phyloP scores from a whole-genome alignment of 2,113 vertebrate genomes.

The Desmodus rotundus region DNA sequence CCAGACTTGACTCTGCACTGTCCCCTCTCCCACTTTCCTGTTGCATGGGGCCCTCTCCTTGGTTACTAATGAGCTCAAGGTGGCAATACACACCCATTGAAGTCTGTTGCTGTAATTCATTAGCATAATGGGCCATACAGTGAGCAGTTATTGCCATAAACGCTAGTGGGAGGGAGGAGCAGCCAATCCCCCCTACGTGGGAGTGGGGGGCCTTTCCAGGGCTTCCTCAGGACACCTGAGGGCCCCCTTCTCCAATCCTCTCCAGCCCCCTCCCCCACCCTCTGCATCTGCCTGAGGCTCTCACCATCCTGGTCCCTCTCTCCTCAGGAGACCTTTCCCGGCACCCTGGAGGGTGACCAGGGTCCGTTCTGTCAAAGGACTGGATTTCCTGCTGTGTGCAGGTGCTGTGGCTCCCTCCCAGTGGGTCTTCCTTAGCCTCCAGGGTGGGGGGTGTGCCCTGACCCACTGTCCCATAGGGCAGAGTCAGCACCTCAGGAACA shows the following conservation, averaged over 20 bases:
- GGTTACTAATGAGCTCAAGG: constrained; percentile 78
- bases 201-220: neutral
- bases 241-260: neutral
- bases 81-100: constrained; percentile 74
- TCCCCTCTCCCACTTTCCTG: constrained; percentile 63
- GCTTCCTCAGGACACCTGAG: neutral
- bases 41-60: constrained; percentile 56
- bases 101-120: constrained; percentile 81
- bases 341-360: neutral
- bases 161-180: constrained; percentile 67
- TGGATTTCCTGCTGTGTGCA: neutral
- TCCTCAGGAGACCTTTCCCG: neutral
- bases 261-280: neutral
- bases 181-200: rapidly evolving
- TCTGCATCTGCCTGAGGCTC: neutral
- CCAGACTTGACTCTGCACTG: constrained; percentile 33
- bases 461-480: neutral
- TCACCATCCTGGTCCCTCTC: neutral
- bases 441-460: rapidly evolving
- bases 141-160: constrained; percentile 76
- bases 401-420: neutral
- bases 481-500: neutral
- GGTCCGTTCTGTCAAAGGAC: neutral
- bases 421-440: neutral
- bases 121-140: constrained; percentile 78